These are phyloP conservation scores for Pilophorus perplexus DNA, from an alignment of 2,888 invertebrate species.

Conservation along the genomic window DNA sequence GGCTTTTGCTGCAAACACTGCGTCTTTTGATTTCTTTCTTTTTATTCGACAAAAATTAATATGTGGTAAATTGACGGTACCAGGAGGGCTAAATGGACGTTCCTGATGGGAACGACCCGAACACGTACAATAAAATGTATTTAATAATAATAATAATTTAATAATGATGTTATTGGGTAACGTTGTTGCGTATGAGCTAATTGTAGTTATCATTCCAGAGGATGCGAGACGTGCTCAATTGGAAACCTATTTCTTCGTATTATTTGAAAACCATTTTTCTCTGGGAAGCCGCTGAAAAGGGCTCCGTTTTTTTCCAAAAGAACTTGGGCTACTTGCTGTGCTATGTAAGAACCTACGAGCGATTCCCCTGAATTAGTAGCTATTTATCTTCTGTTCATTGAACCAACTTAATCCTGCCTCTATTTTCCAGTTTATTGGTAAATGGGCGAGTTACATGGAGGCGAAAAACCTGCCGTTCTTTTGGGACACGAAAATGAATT, in stretches of 20 bases:
- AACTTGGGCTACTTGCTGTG: constrained; percentile 18
- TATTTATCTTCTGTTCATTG: not conserved
- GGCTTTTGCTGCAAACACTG: too few species aligned
- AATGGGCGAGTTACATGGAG: constrained; percentile 6
- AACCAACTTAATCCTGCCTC: not conserved
- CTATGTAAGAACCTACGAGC: constrained; percentile 8
- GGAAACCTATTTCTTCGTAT: constrained; percentile 11
- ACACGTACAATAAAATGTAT: too few species aligned
- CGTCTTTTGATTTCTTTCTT: too few species aligned
- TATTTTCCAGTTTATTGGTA: constrained; percentile 21
- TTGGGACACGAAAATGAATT: constrained; percentile 19
- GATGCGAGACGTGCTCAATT: constrained; percentile 6
- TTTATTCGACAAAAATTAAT: too few species aligned
- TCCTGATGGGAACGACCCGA: too few species aligned
- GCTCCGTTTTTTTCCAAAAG: constrained; percentile 1
- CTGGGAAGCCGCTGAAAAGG: constrained; percentile 18
- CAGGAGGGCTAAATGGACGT: too few species aligned
- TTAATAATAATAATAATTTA: too few species aligned
- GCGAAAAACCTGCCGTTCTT: constrained; percentile 6
- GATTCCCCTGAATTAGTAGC: not conserved
- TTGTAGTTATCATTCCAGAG: constrained; percentile 11
- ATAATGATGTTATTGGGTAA: too few species aligned
- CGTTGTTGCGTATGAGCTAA: too few species aligned
- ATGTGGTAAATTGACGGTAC: too few species aligned
- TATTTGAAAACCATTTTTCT: constrained; percentile 27